Conservation (phyloP, 30 jellyfish, hydroid and myxozoan species). For the Aurelia coerulea region DNA sequence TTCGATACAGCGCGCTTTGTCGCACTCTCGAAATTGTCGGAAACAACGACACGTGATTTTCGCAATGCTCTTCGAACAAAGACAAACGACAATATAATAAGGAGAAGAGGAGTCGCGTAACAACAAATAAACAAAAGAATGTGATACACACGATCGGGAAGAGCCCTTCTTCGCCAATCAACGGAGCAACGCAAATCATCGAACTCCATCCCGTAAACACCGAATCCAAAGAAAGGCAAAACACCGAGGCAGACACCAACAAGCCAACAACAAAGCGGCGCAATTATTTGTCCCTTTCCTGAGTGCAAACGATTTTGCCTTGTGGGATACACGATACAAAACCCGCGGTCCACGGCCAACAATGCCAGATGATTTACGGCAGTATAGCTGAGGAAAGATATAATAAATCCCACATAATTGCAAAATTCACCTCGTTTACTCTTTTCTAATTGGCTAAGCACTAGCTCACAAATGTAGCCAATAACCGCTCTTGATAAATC, state of each 20-base stretch:
- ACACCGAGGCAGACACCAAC: slow-evolving; percentile 18
- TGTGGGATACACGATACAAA: slow-evolving; percentile 7
- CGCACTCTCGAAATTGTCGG: background rate
- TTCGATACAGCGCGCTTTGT: slow-evolving; percentile 4
- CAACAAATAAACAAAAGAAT: slow-evolving; percentile 25
- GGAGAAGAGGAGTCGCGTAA: slow-evolving; percentile 34
- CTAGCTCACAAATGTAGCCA: slow-evolving; percentile 62
- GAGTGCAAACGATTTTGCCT: no score
- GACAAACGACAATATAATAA: slow-evolving; percentile 10
- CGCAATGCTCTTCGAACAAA: slow-evolving; percentile 20
- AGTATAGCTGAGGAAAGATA: slow-evolving; percentile 52
- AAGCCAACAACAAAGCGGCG: slow-evolving; percentile 34
- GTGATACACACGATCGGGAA: slow-evolving; percentile 14
- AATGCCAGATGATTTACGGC: slow-evolving; percentile 43
- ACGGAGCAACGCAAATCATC: slow-evolving; percentile 43
- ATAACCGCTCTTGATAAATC: slow-evolving; percentile 10
- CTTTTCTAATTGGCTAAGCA: background rate
- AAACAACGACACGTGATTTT: background rate
- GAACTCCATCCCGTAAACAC: slow-evolving; percentile 29
- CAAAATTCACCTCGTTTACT: slow-evolving; percentile 3
- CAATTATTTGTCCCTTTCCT: background rate
- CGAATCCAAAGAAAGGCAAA: slow-evolving; percentile 50
- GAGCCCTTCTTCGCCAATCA: slow-evolving; percentile 23
- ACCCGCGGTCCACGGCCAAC: slow-evolving; percentile 39
- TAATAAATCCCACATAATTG: slow-evolving; percentile 17